These are phyloP conservation scores for Symphodus melops DNA, from an alignment of 2,113 vertebrate genomes.

Conservation along the genomic window DNA sequence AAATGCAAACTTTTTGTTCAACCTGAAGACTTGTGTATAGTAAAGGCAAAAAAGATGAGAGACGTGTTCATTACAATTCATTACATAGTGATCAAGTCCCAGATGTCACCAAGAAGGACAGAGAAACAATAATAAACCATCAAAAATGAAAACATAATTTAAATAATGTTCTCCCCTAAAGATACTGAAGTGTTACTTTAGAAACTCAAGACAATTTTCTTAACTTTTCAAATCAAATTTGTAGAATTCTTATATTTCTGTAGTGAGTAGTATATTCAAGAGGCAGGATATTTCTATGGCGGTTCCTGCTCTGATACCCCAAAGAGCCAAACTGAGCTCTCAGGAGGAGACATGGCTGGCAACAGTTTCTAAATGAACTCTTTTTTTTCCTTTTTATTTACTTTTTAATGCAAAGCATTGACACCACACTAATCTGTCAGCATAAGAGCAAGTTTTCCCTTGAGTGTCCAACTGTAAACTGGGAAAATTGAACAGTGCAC, in stretches of 20 bases:
- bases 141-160: conserved; percentile 83
- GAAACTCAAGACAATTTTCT: conserved; percentile 74
- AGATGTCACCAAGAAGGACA: conserved; percentile 89
- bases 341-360: conserved; percentile 90
- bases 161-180: conserved; percentile 94
- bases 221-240: conserved; percentile 87
- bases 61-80: conserved; percentile 77
- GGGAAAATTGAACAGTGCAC: conserved; percentile 99
- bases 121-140: conserved; percentile 64
- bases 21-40: conserved; percentile 96
- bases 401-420: conserved; percentile 85
- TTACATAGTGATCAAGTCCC: conserved; percentile 89
- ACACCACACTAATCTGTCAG: conserved; percentile 86
- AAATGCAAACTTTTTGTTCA: conserved; percentile 91
- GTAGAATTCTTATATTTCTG: conserved; percentile 86
- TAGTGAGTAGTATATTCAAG: conserved; percentile 88
- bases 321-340: conserved; percentile 82
- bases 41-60: conserved; percentile 92
- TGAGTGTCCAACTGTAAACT: conserved; percentile 96
- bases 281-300: conserved; percentile 92
- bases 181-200: conserved; percentile 89
- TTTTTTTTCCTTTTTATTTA: conserved; percentile 40
- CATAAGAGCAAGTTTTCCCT: conserved; percentile 96
- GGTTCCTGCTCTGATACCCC: conserved; percentile 89
- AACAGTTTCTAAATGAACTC: conserved; percentile 77